Evolutionary conservation across 2,888 invertebrate genomes (phyloP), one percentile per base, ranked within the genome.

Genomic region (Cephus pulcher): DNA sequence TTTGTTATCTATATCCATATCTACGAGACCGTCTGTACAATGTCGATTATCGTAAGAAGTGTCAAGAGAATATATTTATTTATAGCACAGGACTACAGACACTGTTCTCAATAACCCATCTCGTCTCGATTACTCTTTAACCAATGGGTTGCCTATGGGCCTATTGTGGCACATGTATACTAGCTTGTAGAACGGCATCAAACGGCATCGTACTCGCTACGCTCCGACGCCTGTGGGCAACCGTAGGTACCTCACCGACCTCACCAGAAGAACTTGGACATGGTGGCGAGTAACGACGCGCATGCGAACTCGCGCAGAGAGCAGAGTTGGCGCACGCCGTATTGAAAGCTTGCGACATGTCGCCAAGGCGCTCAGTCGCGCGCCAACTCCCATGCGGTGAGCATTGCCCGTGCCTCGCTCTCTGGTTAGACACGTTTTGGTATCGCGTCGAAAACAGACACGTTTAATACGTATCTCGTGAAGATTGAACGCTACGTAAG

Each of bases 271-370:
- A 30, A 30, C 34, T 30, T 33, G 35, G 35, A 35, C 12, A 34
- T 35, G 78, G 75, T 34, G 35, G 78, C 56, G 37, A 40, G 56
- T n/a, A n/a, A 15, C 33, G 30, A 78, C 76, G 88, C 89, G 90
- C 90, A 87, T 83, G 88, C 88, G 86, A 56, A 80, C 75, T 76
- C 79, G 76, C 87, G 80, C 77, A 70, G 35, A 79, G 79, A 82
- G 82, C 76, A 79, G 82, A 84, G 86, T 85, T 85, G 86, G 84
- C 87, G 89, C 87, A 87, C 86, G 87, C 86, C 86, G 87, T 88
- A 90, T 90, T 91, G 88, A 91, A 91, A 91, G 88, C 90, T 91
- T 91, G 89, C 90, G 90, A 90, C 91, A 90, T 90, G 90, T 85
- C 83, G 86, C 84, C 82, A 82, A 85, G 88, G 82, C 82, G 88